phyloP scores from a whole-genome alignment of 1,140 invertebrate species.

The Drosophila ficusphila region DNA sequence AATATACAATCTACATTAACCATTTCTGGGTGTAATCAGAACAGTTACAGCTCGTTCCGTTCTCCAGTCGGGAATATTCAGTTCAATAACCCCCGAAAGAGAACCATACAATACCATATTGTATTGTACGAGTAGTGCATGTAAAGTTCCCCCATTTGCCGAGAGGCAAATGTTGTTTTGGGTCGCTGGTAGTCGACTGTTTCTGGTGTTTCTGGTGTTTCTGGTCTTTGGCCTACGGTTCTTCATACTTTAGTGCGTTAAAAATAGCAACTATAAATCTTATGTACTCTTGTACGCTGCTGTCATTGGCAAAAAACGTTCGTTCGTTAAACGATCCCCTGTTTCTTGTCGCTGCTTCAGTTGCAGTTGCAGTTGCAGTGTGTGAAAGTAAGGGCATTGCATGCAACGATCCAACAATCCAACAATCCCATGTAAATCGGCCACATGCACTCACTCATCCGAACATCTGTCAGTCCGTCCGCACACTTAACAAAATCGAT shows the following conservation, averaged over 20 bases:
- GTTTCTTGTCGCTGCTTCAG: conserved; percentile 16
- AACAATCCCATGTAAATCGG: conserved; percentile 51
- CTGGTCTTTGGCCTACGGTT: conserved; percentile 64
- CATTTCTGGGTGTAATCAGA: too few relatives aligned
- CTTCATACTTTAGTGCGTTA: conserved; percentile 76
- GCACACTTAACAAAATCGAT: conserved; percentile 14
- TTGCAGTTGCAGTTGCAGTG: conserved; percentile 16
- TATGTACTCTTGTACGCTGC: conserved; percentile 51
- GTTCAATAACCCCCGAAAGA: too few relatives aligned
- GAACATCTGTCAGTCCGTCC: conserved; percentile 36
- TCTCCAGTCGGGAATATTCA: too few relatives aligned
- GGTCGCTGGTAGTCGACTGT: conserved; percentile 17
- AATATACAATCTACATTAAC: too few relatives aligned
- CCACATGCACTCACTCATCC: conserved; percentile 66
- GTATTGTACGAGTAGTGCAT: too few relatives aligned
- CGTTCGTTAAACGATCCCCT: conserved; percentile 35
- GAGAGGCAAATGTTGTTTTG: conserved; percentile 2
- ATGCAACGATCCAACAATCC: too few relatives aligned
- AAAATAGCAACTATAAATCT: conserved; percentile 82
- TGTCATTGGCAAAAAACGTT: conserved; percentile 53
- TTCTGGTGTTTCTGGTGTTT: neutral
- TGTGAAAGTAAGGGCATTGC: conserved; percentile 15
- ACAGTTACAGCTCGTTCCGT: too few relatives aligned
- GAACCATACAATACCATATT: too few relatives aligned
- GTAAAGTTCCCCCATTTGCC: conserved; percentile 14